Evolutionary conservation across 2,113 vertebrate species (phyloP), one percentile per base, ranked within the genome.

Genomic region (Cephalopholis sonnerati): DNA sequence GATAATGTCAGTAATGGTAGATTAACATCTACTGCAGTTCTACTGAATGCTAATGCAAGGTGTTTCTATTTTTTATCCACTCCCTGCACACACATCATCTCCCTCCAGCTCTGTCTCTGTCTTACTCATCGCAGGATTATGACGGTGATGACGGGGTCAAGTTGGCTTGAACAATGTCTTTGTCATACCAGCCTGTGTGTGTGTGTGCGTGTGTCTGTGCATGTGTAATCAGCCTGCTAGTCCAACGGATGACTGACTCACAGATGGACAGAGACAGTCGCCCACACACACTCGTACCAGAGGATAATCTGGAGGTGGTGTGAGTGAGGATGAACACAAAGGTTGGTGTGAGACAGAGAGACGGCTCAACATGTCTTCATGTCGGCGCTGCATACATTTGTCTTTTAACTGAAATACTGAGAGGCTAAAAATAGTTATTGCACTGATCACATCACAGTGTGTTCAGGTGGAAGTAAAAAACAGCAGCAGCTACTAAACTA

Each of bases 171-270:
- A 68, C 61, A 48, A 46, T 84, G 61, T 3, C 50, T 85, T 50
- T 66, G 65, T 75, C 27, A 12, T 41, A n/a, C 24, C 18, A 1
- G 54, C 1, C 12, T 51, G 17, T 64, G 27, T 64, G 54, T 75
- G 82, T 64, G 48, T 65, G 32, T 77, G 39, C 44, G 36, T 58
- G 64, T 46, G 15, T 24, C 27, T 25, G n/a, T 57, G 62, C 16
- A 54, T 36, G 36, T 46, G 9, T 69, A 62, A 77, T 89, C 67
- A 70, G 80, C 27, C 59, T 10, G 55, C 55, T 55, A 41, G 57
- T 77, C 48, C 39, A 68, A 58, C 58, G 62, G 70, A 74, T 39
- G 70, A 72, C 44, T 73, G 87, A 76, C 76, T 88, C 81, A 79
- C 67, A 25, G 82, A 87, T 44, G 20, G 77, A 79, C 69, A 54